Evolutionary conservation across 2,113 vertebrate species (phyloP).

Genomic region (Crotalus viridis): DNA sequence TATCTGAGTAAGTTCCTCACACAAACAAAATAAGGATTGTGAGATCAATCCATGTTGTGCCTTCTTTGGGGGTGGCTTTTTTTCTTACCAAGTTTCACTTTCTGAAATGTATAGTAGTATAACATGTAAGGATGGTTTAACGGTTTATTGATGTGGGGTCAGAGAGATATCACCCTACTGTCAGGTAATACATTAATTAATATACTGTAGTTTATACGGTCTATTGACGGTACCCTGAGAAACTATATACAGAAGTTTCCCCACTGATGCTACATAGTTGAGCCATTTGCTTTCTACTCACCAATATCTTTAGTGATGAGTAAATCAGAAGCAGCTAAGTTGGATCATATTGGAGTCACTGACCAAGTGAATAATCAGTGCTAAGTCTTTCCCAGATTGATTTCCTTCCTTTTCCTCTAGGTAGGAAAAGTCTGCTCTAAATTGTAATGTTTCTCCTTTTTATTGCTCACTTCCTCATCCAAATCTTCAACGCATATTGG

Average conservation of each 20-base stretch:
- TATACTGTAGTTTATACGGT: not conserved
- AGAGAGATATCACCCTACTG: not conserved
- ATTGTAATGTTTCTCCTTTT: not conserved
- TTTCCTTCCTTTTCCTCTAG: not conserved
- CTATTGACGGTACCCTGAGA: not conserved
- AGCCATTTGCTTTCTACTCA: not conserved
- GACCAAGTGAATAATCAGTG: not conserved
- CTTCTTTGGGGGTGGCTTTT: not conserved
- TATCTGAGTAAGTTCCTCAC: not conserved
- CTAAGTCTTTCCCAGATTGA: not conserved
- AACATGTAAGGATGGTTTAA: not conserved
- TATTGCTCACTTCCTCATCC: not conserved
- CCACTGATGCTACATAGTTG: not conserved
- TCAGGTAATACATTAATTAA: not conserved
- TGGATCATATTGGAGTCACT: not conserved
- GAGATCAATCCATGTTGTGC: not conserved
- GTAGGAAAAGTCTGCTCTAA: not conserved
- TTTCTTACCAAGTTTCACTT: not conserved
- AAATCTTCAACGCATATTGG: not conserved
- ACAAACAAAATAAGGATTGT: not conserved
- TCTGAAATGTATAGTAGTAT: not conserved
- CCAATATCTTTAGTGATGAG: not conserved
- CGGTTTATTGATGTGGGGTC: not conserved
- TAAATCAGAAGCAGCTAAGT: not conserved
- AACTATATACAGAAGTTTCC: not conserved